Base-by-base conservation (phyloP, 2,888 invertebrate genomes). In the Drosophila nr. fundita region DNA sequence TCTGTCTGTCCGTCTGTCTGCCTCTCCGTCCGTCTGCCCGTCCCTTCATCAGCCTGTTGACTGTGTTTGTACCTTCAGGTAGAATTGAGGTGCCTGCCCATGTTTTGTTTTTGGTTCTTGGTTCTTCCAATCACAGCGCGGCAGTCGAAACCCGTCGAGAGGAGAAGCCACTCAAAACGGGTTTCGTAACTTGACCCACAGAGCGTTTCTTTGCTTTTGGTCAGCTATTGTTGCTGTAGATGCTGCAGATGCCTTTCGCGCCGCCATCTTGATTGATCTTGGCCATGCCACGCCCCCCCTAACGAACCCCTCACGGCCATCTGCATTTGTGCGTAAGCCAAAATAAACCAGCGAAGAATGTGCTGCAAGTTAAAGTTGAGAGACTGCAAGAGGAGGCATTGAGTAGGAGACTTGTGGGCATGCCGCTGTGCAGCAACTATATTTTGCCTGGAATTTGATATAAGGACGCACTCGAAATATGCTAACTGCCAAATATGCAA, bases 51-150 rank as follows among this genome's bases (percentile, higher is more conserved):
- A 30, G 50, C 27, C n/a, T 32, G 73, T 60, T 58, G 67, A 49
- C 40, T 10, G 13, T 50, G 38, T 18, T 11, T 30, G 3, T n/a
- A 18, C 10, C 53, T 15, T 38, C 57, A 57, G 57, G 40, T 57
- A 57, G 55, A n/a, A 38, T 55, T 55, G 18, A n/a, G 34, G 10
- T 18, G 36, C 13, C 36, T 38, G 49, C 11, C 10, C 18, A 10
- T 24, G 45, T 15, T 24, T 45, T 45, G 21, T 21, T 21, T 21
- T 45, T 45, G 18, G 49, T 15, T 54, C 34, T 10, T 13, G 57
- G 30, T 40, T 76, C 87, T 68, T 85, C 85, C 85, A 85, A 85
- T 85, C 88, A 88, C 79, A 85, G 86, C 36, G 49, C 18, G 71
- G 83, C 68, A 49, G 13, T 18, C 18, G 30, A 59, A 68, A 79